A percentile compares a stretch with the other conserved stretches of the same genome.
phyloP scores from a whole-genome alignment of 2,113 vertebrate genomes.

The Sinocyclocheilus grahami region DNA sequence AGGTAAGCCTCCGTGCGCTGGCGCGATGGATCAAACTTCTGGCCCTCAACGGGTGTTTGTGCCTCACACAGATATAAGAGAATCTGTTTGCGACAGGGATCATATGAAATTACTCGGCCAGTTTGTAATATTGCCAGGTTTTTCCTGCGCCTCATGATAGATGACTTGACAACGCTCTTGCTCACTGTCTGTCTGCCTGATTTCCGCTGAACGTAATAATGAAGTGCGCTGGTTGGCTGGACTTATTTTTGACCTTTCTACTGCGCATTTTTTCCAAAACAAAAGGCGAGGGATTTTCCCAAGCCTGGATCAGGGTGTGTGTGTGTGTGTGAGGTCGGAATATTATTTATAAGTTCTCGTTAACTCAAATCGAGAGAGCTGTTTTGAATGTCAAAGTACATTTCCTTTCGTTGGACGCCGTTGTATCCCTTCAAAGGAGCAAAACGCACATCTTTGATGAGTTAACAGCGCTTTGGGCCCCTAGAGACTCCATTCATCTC shows the following conservation, averaged over 20 bases:
- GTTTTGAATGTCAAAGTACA: conserved; percentile 46
- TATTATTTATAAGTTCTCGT: conserved; percentile 39
- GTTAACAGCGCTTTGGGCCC: conserved; percentile 1
- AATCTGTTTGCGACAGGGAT: conserved; percentile 42
- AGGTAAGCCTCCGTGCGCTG: conserved; percentile 37
- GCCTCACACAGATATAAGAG: conserved; percentile 27
- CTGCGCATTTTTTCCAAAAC: conserved; percentile 48
- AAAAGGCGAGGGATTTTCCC: conserved; percentile 53
- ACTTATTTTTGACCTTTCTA: conserved; percentile 51
- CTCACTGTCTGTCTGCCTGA: conserved; percentile 57
- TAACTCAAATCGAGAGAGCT: conserved; percentile 38
- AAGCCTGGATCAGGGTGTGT: conserved; percentile 42
- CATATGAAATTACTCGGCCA: conserved; percentile 41
- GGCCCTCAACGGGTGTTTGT: conserved; percentile 37
- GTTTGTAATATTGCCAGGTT: conserved; percentile 26
- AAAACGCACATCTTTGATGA: conserved; percentile 31
- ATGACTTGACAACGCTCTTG: conserved; percentile 49
- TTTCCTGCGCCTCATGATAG: conserved; percentile 30
- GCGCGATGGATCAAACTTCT: conserved; percentile 26
- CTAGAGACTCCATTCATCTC: not conserved
- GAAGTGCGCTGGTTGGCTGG: conserved; percentile 47
- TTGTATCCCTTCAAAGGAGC: conserved; percentile 21
- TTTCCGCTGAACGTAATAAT: conserved; percentile 52
- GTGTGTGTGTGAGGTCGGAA: conserved; percentile 52
- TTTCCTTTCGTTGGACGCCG: conserved; percentile 14